These are phyloP conservation scores for Nothobranchius kuhntae DNA, from an alignment of 2,113 vertebrate genomes.

Conservation along the genomic window DNA sequence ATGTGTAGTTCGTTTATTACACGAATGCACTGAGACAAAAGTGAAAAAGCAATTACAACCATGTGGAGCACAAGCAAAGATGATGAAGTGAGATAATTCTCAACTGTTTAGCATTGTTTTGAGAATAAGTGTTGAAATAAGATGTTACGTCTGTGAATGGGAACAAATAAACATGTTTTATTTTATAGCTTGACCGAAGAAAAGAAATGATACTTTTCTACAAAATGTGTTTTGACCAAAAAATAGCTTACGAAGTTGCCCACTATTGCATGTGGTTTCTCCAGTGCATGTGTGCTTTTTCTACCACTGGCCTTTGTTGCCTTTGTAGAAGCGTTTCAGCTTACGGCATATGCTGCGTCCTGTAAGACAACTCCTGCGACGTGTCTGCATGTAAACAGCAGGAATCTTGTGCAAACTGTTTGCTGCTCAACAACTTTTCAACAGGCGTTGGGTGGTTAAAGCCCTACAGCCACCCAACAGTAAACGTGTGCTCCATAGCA, in stretches of 20 bases:
- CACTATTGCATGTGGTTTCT: slow-evolving; percentile 33
- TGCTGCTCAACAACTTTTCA: slow-evolving; percentile 23
- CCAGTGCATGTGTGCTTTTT: slow-evolving; percentile 17
- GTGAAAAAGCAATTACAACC: slow-evolving; percentile 26
- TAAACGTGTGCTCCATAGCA: slow-evolving; percentile 7
- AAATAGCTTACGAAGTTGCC: not conserved
- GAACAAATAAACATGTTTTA: not conserved
- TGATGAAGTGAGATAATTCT: slow-evolving; percentile 5
- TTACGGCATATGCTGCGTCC: slow-evolving; percentile 11
- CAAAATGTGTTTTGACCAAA: not conserved
- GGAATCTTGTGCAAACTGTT: not conserved
- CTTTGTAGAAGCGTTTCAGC: slow-evolving; percentile 43
- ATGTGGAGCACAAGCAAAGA: slow-evolving; percentile 29
- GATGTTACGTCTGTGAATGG: slow-evolving; percentile 4
- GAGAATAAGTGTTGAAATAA: slow-evolving; percentile 24
- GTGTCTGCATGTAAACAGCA: slow-evolving; percentile 31
- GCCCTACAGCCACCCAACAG: slow-evolving; percentile 15
- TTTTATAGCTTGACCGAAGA: not conserved
- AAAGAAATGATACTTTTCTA: not conserved
- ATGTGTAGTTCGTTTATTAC: not conserved
- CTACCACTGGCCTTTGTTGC: slow-evolving; percentile 14
- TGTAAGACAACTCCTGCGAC: slow-evolving; percentile 25
- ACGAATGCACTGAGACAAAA: slow-evolving; percentile 36
- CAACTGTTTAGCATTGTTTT: slow-evolving; percentile 21
- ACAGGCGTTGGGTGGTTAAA: slow-evolving; percentile 18